Percentiles rank a stretch among this genome's conserved stretches.
phyloP scores from a whole-genome alignment of 53 echinoderm and acorn worm genomes.

The Patiria pectinifera region DNA sequence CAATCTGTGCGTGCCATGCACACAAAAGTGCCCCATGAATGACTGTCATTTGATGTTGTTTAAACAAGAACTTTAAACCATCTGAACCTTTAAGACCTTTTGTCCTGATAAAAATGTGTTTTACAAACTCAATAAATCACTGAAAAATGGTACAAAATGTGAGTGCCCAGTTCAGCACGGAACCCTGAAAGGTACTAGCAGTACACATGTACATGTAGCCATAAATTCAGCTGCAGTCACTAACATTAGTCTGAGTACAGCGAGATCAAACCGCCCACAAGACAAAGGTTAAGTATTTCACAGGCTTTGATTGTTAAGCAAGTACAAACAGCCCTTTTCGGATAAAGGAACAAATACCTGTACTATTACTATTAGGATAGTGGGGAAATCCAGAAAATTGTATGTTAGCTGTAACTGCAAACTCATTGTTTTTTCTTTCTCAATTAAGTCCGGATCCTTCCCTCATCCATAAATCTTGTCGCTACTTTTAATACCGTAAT shows the following conservation, averaged over 20 bases:
- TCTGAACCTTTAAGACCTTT: slow-evolving; percentile 35
- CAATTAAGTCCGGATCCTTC: too few species aligned
- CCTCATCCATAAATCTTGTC: too few species aligned
- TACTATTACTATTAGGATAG: neutral
- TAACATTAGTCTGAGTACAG: neutral
- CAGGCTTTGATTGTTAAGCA: slow-evolving; percentile 9
- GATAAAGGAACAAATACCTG: neutral
- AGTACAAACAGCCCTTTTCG: neutral
- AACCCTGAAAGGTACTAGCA: neutral
- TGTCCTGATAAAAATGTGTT: slow-evolving; percentile 47
- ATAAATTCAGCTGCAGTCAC: neutral
- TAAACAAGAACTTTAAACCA: slow-evolving; percentile 60
- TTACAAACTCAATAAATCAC: slow-evolving; percentile 50
- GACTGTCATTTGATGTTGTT: slow-evolving; percentile 46
- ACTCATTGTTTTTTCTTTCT: too few species aligned
- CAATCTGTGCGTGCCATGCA: neutral
- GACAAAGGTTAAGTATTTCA: slow-evolving; percentile 46
- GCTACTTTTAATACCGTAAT: too few species aligned
- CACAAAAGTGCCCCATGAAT: neutral
- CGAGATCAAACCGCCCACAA: neutral
- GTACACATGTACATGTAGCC: neutral
- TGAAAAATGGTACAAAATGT: neutral
- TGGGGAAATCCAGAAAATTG: too few species aligned
- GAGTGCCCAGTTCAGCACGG: neutral
- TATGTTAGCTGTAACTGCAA: too few species aligned